Evolutionary conservation across 1,140 invertebrate species (phyloP).

Genomic region (Orussus abietinus): DNA sequence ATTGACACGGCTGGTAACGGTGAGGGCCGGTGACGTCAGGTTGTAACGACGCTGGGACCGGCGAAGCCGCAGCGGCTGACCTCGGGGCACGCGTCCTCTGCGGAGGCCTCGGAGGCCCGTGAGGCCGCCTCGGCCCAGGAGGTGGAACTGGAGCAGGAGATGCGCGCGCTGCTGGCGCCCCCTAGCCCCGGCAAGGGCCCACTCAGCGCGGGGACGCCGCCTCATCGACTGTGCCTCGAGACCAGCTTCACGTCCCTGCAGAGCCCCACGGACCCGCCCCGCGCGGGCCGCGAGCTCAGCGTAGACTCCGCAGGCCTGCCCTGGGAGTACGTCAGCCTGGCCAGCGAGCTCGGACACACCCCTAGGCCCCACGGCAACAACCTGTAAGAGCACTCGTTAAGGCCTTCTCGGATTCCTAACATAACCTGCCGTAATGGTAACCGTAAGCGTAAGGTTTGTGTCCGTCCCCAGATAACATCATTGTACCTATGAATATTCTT

Average conservation of each 20-base stretch:
- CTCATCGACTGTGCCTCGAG: conserved; percentile 64
- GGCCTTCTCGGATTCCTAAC: too few species aligned
- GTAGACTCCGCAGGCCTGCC: conserved; percentile 45
- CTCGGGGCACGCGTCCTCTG: conserved; percentile 34
- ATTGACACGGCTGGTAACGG: too few species aligned
- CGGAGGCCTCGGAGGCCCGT: conserved; percentile 33
- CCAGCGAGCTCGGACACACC: conserved; percentile 42
- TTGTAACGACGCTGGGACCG: conserved; percentile 71
- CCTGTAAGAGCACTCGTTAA: conserved; percentile 38
- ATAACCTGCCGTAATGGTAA: too few species aligned
- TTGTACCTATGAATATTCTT: too few species aligned
- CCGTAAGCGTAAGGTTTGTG: too few species aligned
- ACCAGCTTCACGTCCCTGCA: conserved; percentile 71
- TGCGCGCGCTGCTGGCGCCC: conserved; percentile 43
- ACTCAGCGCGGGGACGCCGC: conserved; percentile 51
- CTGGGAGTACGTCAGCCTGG: conserved; percentile 49
- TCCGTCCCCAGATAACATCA: too few species aligned
- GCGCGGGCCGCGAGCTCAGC: conserved; percentile 44
- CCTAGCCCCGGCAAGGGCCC: conserved; percentile 35
- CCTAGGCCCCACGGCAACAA: conserved; percentile 36
- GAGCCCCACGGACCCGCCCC: conserved; percentile 50
- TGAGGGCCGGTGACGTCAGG: conserved; percentile 48
- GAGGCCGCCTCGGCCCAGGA: conserved; percentile 34
- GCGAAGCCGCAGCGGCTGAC: conserved; percentile 63
- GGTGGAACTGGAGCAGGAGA: conserved; percentile 45